Percentiles rank a stretch among this genome's conserved stretches.
phyloP scores from a whole-genome alignment of 2,888 invertebrate species.

The Linnaemya vulpina region DNA sequence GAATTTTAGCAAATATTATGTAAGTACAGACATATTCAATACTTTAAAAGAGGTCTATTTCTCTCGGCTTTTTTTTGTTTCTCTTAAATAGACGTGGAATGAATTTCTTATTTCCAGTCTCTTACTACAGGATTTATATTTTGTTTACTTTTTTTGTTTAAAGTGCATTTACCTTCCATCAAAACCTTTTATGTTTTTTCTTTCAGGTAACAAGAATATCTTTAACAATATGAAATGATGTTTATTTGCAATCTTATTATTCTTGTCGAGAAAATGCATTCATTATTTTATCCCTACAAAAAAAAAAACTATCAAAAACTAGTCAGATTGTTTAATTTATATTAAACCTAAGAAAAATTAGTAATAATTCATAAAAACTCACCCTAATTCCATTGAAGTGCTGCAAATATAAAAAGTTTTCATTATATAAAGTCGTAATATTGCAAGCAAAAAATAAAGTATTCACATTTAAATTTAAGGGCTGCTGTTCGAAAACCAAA shows the following conservation, averaged over 20 bases:
- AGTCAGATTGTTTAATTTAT: conserved; percentile 12
- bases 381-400: conserved; percentile 57
- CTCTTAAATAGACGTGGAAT: neutral
- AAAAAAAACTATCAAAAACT: conserved; percentile 26
- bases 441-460: conserved; percentile 31
- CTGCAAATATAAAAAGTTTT: conserved; percentile 3
- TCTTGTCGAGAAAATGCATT: conserved; percentile 51
- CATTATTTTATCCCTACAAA: conserved; percentile 37
- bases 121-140: conserved; percentile 17
- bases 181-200: conserved; percentile 28
- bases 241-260: conserved; percentile 30
- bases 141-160: conserved; percentile 32
- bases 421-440: conserved; percentile 19
- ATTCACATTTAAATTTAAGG: conserved; percentile 62
- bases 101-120: conserved; percentile 10
- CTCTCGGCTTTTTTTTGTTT: neutral
- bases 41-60: neutral
- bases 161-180: conserved; percentile 69
- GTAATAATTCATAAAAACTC: conserved; percentile 55
- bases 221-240: conserved; percentile 32
- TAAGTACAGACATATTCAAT: neutral
- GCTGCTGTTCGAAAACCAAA: conserved; percentile 64
- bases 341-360: conserved; percentile 55
- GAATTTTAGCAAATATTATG: no score
- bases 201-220: conserved; percentile 41